phyloP scores from a whole-genome alignment of 2,797 vertebrate species.

The Phoxinus dragarum region DNA sequence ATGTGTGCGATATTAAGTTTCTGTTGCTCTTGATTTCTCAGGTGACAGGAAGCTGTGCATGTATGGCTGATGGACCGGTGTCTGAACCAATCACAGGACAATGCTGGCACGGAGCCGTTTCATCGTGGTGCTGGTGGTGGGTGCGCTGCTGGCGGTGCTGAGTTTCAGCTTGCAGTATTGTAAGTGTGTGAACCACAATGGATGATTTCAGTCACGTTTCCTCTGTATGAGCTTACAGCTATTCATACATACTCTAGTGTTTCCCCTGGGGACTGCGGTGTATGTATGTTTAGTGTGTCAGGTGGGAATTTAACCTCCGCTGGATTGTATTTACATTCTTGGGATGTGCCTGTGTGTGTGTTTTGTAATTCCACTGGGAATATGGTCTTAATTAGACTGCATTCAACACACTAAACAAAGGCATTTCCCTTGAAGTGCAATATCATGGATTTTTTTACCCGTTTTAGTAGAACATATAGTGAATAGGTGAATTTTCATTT shows the following conservation, averaged over 20 bases:
- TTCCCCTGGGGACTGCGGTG: conserved; percentile 55
- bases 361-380: conserved; percentile 70
- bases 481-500: not conserved
- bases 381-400: not conserved
- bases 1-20: conserved; percentile 16
- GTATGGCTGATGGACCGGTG: conserved; percentile 60
- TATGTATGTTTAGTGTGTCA: conserved; percentile 50
- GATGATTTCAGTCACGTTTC: conserved; percentile 14
- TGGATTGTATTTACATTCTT: conserved; percentile 15
- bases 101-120: conserved; percentile 65
- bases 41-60: conserved; percentile 41
- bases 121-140: conserved; percentile 61
- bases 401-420: conserved; percentile 47
- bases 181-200: conserved; percentile 63
- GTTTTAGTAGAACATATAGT: not conserved
- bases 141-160: conserved; percentile 56
- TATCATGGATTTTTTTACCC: not conserved
- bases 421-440: conserved; percentile 36
- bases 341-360: conserved; percentile 60
- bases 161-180: conserved; percentile 66
- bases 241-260: not conserved
- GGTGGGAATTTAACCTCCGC: not conserved
- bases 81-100: conserved; percentile 53
- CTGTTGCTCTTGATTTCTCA: conserved; percentile 39
- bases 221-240: not conserved